Percentiles rank a stretch among this genome's conserved stretches.
phyloP scores from a whole-genome alignment of 1,140 invertebrate species.

The Calephelis virginiensis region DNA sequence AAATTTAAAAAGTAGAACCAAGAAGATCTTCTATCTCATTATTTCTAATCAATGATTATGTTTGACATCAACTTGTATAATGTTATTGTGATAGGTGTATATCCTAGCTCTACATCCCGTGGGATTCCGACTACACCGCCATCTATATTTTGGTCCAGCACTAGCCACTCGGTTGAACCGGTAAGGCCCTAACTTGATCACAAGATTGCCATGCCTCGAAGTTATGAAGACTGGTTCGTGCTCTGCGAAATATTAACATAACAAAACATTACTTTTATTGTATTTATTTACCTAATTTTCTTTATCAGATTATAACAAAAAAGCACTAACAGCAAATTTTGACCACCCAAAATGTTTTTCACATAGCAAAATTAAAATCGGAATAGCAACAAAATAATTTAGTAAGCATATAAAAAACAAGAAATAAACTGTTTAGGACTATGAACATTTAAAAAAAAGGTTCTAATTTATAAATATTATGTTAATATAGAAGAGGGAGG shows the following conservation, averaged over 20 bases:
- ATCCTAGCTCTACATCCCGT: slow-evolving; percentile 26
- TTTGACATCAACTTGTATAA: slow-evolving; percentile 22
- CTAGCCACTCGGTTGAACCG: slow-evolving; percentile 26
- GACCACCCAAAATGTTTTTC: too few relatives aligned
- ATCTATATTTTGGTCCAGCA: slow-evolving; percentile 24
- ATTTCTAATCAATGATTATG: slow-evolving; percentile 27
- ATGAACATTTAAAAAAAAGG: too few relatives aligned
- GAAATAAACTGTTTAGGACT: too few relatives aligned
- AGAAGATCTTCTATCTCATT: neutral
- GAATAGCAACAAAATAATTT: too few relatives aligned
- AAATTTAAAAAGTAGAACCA: too few relatives aligned
- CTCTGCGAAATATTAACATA: neutral
- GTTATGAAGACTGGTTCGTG: neutral
- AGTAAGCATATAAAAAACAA: too few relatives aligned
- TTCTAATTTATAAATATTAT: too few relatives aligned
- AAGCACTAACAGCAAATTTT: too few relatives aligned
- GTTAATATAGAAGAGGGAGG: too few relatives aligned
- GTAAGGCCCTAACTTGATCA: slow-evolving; percentile 28
- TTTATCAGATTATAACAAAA: too few relatives aligned
- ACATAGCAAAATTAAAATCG: too few relatives aligned
- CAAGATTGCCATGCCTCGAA: slow-evolving; percentile 21
- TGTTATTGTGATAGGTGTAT: slow-evolving; percentile 25
- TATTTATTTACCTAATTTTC: too few relatives aligned
- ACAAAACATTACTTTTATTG: neutral
- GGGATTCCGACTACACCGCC: slow-evolving; percentile 28